These are phyloP conservation scores for Origma solitaria DNA, from an alignment of 2,113 vertebrate genomes.

Conservation along the genomic window DNA sequence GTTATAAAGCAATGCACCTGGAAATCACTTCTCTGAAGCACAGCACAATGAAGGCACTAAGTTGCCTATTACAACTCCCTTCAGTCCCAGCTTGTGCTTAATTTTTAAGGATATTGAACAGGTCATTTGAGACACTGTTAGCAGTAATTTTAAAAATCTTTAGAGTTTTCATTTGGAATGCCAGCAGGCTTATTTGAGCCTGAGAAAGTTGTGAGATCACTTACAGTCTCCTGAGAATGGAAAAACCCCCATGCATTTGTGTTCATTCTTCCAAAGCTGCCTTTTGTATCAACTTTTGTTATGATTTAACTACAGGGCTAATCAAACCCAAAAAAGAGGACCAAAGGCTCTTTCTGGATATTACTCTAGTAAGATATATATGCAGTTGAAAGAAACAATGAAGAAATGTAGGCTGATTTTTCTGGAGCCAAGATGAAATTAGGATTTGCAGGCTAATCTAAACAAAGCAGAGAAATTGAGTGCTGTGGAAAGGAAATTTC, in stretches of 20 bases:
- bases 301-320: background rate
- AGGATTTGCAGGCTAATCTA: background rate
- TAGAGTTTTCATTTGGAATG: background rate
- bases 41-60: background rate
- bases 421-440: background rate
- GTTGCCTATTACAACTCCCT: background rate
- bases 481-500: background rate
- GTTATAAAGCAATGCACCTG: slow-evolving; percentile 6
- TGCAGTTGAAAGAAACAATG: background rate
- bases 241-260: background rate
- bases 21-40: slow-evolving; percentile 7
- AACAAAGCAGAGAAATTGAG: background rate
- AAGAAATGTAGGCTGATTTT: background rate
- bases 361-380: background rate
- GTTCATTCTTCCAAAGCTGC: background rate
- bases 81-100: background rate
- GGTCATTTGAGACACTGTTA: background rate
- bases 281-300: background rate
- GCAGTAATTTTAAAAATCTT: background rate
- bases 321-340: background rate
- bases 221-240: background rate
- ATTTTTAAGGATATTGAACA: slow-evolving; percentile 31
- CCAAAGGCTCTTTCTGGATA: background rate
- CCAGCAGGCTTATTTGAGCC: background rate
- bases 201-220: background rate